These are phyloP conservation scores for Urechis unicinctus DNA, from an alignment of 2,888 invertebrate genomes.

Conservation along the genomic window DNA sequence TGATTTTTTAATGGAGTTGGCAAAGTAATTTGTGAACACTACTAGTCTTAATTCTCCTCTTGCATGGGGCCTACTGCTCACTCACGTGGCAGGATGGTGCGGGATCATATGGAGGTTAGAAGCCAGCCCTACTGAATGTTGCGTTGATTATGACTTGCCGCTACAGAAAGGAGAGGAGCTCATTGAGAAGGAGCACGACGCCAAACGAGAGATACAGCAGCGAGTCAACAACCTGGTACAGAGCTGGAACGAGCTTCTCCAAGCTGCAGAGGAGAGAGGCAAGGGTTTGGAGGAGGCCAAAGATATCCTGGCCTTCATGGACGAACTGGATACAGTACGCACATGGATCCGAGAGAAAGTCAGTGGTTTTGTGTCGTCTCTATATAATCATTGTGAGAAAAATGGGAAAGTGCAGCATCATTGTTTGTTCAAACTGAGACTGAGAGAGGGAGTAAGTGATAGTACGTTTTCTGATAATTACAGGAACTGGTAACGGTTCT, in stretches of 20 bases:
- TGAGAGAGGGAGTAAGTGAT: no score
- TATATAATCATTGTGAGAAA: no score
- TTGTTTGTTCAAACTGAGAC: no score
- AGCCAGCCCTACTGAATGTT: no score
- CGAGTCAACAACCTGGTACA: conserved; percentile 65
- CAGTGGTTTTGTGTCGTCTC: not conserved
- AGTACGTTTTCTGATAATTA: not conserved
- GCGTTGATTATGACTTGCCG: not conserved
- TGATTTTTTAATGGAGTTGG: no score
- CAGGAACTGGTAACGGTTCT: no score
- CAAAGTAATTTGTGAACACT: no score
- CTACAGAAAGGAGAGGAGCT: conserved; percentile 60
- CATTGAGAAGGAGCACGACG: conserved; percentile 66
- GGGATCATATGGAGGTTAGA: no score
- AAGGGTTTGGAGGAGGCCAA: conserved; percentile 92
- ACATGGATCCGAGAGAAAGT: conserved; percentile 96
- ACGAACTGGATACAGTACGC: conserved; percentile 89
- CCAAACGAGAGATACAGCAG: conserved; percentile 61
- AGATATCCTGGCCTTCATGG: conserved; percentile 94
- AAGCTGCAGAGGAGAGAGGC: conserved; percentile 64
- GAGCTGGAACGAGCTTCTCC: conserved; percentile 71
- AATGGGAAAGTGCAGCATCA: not conserved
- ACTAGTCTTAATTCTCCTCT: no score
- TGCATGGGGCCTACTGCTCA: no score
- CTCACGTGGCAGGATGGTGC: no score